These are phyloP conservation scores for Punctoribates punctum DNA, from an alignment of 2,888 invertebrate species.

Conservation along the genomic window DNA sequence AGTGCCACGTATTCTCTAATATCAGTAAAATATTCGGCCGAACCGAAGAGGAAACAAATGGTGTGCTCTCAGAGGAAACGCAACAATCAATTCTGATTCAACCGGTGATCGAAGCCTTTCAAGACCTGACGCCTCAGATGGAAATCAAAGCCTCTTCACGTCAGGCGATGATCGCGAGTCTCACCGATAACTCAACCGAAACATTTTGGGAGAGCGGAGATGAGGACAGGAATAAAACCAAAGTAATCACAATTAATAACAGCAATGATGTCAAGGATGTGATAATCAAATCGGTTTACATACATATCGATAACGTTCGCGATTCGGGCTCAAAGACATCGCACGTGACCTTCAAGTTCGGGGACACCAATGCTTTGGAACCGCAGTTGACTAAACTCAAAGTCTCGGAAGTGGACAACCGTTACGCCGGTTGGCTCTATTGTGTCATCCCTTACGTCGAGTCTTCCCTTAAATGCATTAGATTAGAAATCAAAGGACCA, in stretches of 20 bases:
- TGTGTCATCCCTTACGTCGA: conserved; percentile 66
- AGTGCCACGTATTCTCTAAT: conserved; percentile 88
- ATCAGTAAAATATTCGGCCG: conserved; percentile 91
- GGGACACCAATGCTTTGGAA: conserved; percentile 14
- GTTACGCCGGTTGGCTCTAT: conserved; percentile 84
- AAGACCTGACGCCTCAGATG: conserved; percentile 69
- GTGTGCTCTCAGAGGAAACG: not conserved
- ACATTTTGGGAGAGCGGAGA: conserved; percentile 99
- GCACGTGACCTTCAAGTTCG: conserved; percentile 28
- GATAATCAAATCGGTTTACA: conserved; percentile 62
- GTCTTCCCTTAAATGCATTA: conserved; percentile 58
- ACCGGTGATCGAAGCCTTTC: conserved; percentile 61
- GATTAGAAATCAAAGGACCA: conserved; percentile 82
- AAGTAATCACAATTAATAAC: conserved; percentile 70
- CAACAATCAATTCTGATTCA: not conserved
- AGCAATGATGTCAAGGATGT: conserved; percentile 65
- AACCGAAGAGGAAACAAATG: conserved; percentile 69
- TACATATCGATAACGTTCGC: conserved; percentile 90
- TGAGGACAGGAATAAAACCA: conserved; percentile 85
- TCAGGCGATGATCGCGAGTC: conserved; percentile 85
- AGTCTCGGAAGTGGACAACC: conserved; percentile 77
- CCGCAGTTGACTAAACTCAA: conserved; percentile 53
- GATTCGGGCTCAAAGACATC: conserved; percentile 65
- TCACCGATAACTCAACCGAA: conserved; percentile 90
- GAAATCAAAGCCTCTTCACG: conserved; percentile 87